Evolutionary conservation across 2,797 vertebrate genomes (phyloP).

Genomic region (Euphonia xanthogaster): DNA sequence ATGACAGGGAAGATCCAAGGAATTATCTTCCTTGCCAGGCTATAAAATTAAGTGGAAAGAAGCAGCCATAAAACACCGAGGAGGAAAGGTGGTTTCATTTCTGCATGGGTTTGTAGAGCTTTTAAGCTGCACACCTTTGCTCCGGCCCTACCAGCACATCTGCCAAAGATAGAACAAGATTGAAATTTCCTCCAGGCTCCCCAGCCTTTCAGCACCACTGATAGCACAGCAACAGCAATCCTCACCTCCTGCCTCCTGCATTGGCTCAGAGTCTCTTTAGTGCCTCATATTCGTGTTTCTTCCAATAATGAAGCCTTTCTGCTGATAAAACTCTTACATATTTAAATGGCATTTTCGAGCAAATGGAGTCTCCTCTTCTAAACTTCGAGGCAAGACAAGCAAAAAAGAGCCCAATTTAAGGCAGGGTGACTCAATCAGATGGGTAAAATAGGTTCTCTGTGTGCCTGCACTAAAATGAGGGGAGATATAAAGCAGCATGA

Average conservation of each 20-base stretch:
- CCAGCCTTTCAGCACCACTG: conserved; percentile 9
- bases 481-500: background rate
- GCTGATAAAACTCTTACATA: conserved; percentile 41
- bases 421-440: background rate
- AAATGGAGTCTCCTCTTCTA: background rate
- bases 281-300: background rate
- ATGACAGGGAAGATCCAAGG: background rate
- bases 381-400: background rate
- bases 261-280: background rate
- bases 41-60: conserved; percentile 17
- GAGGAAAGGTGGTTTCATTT: background rate
- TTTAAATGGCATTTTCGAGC: background rate
- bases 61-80: background rate
- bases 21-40: background rate
- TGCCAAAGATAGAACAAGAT: conserved; percentile 25
- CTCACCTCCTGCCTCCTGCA: conserved; percentile 1
- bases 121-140: conserved; percentile 18
- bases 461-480: background rate
- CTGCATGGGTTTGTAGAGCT: background rate
- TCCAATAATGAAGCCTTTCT: conserved; percentile 28
- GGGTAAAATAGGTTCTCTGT: background rate
- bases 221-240: background rate
- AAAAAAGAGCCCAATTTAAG: conserved; percentile 1
- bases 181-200: conserved; percentile 32
- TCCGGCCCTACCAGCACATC: background rate